These are phyloP conservation scores for Rhinoptilus africanus DNA, from an alignment of 2,113 vertebrate genomes.

Conservation along the genomic window DNA sequence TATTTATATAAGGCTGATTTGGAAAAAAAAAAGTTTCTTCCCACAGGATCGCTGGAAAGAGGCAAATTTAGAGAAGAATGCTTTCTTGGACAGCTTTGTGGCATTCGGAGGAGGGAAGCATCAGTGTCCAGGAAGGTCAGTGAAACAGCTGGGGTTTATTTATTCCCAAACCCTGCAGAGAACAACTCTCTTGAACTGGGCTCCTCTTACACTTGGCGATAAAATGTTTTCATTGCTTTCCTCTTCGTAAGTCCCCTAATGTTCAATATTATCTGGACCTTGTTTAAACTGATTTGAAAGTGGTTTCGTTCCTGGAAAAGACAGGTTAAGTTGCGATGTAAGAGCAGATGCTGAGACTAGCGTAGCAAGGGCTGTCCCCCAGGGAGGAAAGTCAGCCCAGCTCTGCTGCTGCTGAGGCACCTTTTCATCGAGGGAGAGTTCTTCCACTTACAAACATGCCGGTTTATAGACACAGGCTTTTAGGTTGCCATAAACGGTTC, in stretches of 20 bases:
- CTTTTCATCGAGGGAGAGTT: not conserved
- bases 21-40: constrained; percentile 77
- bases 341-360: not conserved
- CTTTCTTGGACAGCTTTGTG: constrained; percentile 85
- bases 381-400: not conserved
- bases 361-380: not conserved
- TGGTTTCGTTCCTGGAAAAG: not conserved
- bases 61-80: constrained; percentile 86
- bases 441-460: not conserved
- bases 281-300: not conserved
- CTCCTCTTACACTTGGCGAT: not conserved
- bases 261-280: not conserved
- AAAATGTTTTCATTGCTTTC: constrained; percentile 14
- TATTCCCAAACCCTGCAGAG: constrained; percentile 40
- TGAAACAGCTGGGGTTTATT: constrained; percentile 66
- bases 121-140: constrained; percentile 89
- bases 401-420: not conserved
- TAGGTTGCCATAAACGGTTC: not conserved
- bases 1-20: constrained; percentile 76
- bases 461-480: not conserved
- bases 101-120: constrained; percentile 83
- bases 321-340: not conserved
- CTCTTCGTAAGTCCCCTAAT: not conserved
- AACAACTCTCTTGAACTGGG: not conserved
- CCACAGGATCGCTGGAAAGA: constrained; percentile 89